phyloP scores from a whole-genome alignment of 2,888 invertebrate genomes.

The Dicyrtoma fusca region DNA sequence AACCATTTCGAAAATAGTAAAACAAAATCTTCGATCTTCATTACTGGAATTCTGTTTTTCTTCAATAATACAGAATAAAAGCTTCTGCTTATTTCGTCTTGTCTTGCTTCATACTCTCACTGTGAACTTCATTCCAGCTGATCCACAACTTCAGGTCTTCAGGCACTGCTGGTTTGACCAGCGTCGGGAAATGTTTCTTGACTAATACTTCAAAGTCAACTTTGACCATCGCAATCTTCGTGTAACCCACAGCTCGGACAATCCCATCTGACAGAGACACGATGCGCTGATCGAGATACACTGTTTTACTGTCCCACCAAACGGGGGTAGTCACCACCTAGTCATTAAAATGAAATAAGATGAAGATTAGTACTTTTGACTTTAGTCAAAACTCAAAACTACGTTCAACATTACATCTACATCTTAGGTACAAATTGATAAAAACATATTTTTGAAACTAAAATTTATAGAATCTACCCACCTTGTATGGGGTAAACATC shows the following conservation, averaged over 20 bases:
- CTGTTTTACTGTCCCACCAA: conserved; percentile 83
- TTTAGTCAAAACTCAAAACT: too few relatives aligned
- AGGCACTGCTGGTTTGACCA: conserved; percentile 68
- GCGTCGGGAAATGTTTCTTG: conserved; percentile 68
- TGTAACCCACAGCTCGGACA: conserved; percentile 75
- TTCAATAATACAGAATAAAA: too few relatives aligned
- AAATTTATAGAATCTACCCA: conserved; percentile 60
- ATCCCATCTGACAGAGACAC: conserved; percentile 77
- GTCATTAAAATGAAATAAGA: conserved; percentile 3
- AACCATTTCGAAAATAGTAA: too few relatives aligned
- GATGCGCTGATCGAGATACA: conserved; percentile 83
- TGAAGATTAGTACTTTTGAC: too few relatives aligned
- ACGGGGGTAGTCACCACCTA: conserved; percentile 61
- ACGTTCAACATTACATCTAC: too few relatives aligned
- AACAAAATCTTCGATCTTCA: too few relatives aligned
- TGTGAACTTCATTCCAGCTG: conserved; percentile 75
- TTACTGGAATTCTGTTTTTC: too few relatives aligned
- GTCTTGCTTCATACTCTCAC: conserved; percentile 71
- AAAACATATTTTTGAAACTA: too few relatives aligned
- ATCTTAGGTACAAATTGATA: too few relatives aligned
- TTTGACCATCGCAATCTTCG: conserved; percentile 70
- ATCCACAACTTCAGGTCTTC: conserved; percentile 77
- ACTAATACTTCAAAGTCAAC: conserved; percentile 70
- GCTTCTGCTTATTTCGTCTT: conserved; percentile 19
- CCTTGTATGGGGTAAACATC: conserved; percentile 74